Evolutionary conservation across 2,797 vertebrate species (phyloP).

Genomic region (Amphiprion clarkii): DNA sequence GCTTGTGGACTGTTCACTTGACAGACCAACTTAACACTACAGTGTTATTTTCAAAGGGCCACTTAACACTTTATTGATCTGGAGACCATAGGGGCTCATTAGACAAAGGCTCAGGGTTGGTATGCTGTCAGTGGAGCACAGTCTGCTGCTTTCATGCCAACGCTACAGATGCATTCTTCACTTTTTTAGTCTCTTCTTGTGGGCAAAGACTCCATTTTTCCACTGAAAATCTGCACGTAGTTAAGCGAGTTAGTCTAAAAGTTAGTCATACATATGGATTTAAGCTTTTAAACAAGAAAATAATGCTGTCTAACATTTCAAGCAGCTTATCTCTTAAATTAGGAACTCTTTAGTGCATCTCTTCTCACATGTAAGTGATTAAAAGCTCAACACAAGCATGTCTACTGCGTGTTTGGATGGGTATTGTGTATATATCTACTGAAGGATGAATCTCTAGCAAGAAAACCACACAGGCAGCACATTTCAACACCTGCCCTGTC

Average conservation of each 20-base stretch:
- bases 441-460: conserved; percentile 57
- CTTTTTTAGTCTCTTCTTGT: background rate
- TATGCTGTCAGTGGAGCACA: background rate
- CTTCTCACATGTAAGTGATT: conserved; percentile 28
- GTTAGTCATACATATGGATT: background rate
- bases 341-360: conserved; percentile 7
- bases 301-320: background rate
- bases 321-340: conserved; percentile 26
- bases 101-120: conserved; percentile 28
- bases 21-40: conserved; percentile 65
- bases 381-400: conserved; percentile 19
- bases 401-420: background rate
- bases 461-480: conserved; percentile 51
- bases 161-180: background rate
- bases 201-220: background rate
- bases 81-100: conserved; percentile 61
- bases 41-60: conserved; percentile 66
- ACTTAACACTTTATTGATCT: conserved; percentile 78
- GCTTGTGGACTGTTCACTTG: conserved; percentile 46
- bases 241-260: background rate
- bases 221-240: background rate
- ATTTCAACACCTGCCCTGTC: conserved; percentile 24
- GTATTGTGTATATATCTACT: conserved; percentile 54
- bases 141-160: background rate
- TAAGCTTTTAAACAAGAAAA: background rate